These are phyloP conservation scores for Diadegma fenestrale DNA, from an alignment of 2,888 invertebrate genomes.

Conservation along the genomic window DNA sequence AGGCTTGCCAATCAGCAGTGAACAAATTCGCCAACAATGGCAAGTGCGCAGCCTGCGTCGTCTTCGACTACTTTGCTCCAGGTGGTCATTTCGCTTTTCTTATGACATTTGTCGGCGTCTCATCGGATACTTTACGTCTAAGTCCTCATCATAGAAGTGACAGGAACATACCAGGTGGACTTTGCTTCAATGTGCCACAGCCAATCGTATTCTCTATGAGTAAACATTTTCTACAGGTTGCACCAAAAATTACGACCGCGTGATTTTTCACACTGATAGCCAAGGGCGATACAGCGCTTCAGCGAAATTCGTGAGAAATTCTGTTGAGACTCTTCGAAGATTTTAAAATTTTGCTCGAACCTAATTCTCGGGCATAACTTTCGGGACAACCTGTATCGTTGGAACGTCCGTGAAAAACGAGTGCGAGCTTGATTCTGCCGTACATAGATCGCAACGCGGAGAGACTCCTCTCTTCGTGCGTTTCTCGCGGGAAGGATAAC, in stretches of 20 bases:
- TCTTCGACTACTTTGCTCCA: conserved; percentile 28
- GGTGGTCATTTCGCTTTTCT: conserved; percentile 36
- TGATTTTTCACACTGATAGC: not conserved
- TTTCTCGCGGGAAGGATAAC: conserved; percentile 60
- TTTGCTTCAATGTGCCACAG: conserved; percentile 25
- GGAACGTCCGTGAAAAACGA: conserved; percentile 45
- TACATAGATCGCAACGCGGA: conserved; percentile 55
- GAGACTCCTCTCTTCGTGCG: conserved; percentile 35
- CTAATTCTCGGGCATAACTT: not conserved
- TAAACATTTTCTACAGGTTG: not conserved
- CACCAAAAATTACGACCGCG: not conserved
- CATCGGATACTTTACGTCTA: not conserved
- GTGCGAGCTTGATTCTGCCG: conserved; percentile 54
- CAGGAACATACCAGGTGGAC: conserved; percentile 17
- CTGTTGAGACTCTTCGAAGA: not conserved
- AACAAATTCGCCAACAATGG: conserved; percentile 17
- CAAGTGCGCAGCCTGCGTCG: not conserved
- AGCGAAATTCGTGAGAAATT: not conserved
- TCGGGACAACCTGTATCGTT: conserved; percentile 6
- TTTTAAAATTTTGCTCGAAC: not conserved
- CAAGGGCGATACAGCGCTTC: not conserved
- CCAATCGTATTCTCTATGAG: conserved; percentile 32
- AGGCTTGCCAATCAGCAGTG: conserved; percentile 15
- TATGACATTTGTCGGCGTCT: conserved; percentile 2
- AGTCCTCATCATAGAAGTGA: conserved; percentile 34